Evolutionary conservation across 1,140 invertebrate species (phyloP), one percentile per base, ranked within the genome.

Genomic region (Bicyclus anynana): DNA sequence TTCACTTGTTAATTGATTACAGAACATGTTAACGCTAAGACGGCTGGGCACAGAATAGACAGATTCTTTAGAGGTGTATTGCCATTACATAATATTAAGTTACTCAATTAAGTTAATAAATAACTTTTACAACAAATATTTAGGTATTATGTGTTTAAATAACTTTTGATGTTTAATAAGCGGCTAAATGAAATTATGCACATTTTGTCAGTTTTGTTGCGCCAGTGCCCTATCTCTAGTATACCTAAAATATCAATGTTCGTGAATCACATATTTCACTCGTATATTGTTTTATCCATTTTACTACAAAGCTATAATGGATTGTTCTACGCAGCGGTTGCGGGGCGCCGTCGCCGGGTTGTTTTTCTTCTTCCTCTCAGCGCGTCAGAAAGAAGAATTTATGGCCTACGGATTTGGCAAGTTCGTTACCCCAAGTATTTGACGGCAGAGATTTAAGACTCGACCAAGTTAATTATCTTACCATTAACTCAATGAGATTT

Each of bases 371-470:
- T 55, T 62, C 50, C 56, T 55, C 54, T 62, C 57, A 51, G 47
- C 51, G 51, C 53, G 64, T 66, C 64, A 59, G 55, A 62, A 48
- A 66, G 64, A 66, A 40, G 55, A 66, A 66, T 66, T 65, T 66
- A 66, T 66, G 10, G 64, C 54, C 55, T 52, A 66, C 38, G 55
- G 27, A 46, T 66, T 66, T 66, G 64, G 64, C 63, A 66, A 66
- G 44, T 62, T 66, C 55, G 59, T 62, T 62, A 59, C 55, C 48
- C 63, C 38, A 58, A 53, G 53, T 38, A 53, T 65, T 61, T 62
- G 64, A 66, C 50, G 48, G 42, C 47, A 40, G 33, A 66, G 64
- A 66, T 66, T 65, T 65, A 61, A 59, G 63, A 61, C 40, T 27
- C 40, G 56, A 21, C 47, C 27, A 54, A 62, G 59, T 54, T 62